phyloP scores from a whole-genome alignment of 1,140 invertebrate genomes.

The Dicyema japonicum region DNA sequence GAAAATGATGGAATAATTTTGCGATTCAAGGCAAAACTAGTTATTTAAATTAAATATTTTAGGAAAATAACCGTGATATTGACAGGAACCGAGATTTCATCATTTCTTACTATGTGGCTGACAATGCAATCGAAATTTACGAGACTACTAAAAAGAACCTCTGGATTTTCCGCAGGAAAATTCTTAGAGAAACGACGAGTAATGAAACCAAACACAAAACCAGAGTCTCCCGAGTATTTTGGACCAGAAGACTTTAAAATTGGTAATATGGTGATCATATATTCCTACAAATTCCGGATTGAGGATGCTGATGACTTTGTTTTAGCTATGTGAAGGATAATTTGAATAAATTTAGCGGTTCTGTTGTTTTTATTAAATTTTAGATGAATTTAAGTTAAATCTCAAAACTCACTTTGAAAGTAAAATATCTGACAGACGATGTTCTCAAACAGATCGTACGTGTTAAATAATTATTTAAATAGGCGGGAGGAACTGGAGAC shows the following conservation, averaged over 20 bases:
- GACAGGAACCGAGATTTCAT: constrained; percentile 17
- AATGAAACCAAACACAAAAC: constrained; percentile 12
- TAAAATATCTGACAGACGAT: neutral
- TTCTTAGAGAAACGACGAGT: constrained; percentile 17
- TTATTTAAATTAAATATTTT: constrained; percentile 5
- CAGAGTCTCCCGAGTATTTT: constrained; percentile 14
- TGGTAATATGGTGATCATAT: constrained; percentile 15
- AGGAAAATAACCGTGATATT: constrained; percentile 14
- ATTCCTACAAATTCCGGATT: constrained; percentile 16
- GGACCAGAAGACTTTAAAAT: constrained; percentile 19
- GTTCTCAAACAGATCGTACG: neutral
- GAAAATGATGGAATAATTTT: constrained; percentile 31
- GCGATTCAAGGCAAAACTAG: constrained; percentile 22
- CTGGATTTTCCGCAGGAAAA: constrained; percentile 16
- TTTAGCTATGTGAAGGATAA: constrained; percentile 6
- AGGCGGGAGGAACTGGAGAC: constrained; percentile 10
- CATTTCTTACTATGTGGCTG: constrained; percentile 14
- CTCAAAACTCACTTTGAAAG: neutral
- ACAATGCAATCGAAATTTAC: constrained; percentile 19
- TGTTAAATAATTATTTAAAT: constrained; percentile 5
- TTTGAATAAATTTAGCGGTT: neutral
- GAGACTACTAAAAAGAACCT: constrained; percentile 11
- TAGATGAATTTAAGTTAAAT: neutral
- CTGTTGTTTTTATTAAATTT: neutral
- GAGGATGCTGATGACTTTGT: constrained; percentile 17